A percentile compares a stretch with the other conserved stretches of the same genome.
Conservation (phyloP, 2,797 vertebrate genomes). For the Gallinago stenura region DNA sequence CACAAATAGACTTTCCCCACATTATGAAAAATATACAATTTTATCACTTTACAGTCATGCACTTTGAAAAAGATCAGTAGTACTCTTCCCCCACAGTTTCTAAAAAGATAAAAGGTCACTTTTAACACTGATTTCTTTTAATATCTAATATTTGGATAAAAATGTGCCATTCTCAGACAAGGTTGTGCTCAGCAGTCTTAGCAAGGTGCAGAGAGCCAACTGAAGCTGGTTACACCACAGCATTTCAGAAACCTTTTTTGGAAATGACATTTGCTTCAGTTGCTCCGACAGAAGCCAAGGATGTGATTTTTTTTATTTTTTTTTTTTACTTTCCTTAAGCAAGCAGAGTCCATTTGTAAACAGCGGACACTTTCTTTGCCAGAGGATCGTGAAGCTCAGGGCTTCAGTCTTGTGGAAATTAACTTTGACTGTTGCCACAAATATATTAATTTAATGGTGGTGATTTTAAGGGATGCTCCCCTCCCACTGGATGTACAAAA, state of each 20-base stretch:
- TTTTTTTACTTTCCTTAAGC: not conserved
- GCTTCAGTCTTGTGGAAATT: not conserved
- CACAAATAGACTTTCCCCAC: conserved; percentile 81
- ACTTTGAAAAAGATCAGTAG: conserved; percentile 87
- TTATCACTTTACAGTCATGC: conserved; percentile 81
- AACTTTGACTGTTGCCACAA: not conserved
- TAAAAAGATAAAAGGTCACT: conserved; percentile 86
- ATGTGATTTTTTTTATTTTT: conserved; percentile 22
- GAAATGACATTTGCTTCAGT: not conserved
- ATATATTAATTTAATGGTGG: not conserved
- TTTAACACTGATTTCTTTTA: conserved; percentile 80
- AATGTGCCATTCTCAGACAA: conserved; percentile 63
- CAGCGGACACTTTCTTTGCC: not conserved
- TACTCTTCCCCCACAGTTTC: conserved; percentile 76
- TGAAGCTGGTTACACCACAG: not conserved
- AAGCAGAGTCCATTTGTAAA: not conserved
- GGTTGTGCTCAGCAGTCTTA: conserved; percentile 68
- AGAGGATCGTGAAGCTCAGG: conserved; percentile 5
- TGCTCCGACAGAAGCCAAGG: not conserved
- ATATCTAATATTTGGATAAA: conserved; percentile 71
- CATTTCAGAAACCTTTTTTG: not conserved
- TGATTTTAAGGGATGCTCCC: not conserved
- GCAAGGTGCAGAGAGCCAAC: conserved; percentile 31
- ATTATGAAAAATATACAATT: conserved; percentile 85
- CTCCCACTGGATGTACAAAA: not conserved